phyloP scores from a whole-genome alignment of 1,140 invertebrate species.

The Hermetia illucens region DNA sequence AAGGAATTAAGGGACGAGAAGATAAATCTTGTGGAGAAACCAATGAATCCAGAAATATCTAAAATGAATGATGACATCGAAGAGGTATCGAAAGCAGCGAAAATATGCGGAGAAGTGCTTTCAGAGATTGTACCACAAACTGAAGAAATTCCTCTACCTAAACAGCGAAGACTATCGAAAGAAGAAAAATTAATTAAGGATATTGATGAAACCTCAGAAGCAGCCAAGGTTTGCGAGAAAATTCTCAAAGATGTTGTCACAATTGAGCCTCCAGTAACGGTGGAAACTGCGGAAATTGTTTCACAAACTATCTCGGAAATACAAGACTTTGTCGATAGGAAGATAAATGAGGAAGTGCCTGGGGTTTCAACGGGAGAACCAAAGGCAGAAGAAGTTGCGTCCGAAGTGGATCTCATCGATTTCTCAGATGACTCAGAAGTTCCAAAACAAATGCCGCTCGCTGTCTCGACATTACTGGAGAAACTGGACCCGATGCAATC shows the following conservation, averaged over 20 bases:
- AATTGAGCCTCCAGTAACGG: conserved; percentile 17
- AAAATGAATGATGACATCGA: conserved; percentile 26
- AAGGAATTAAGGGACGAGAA: conserved; percentile 26
- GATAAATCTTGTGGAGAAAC: conserved; percentile 4
- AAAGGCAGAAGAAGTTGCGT: background rate
- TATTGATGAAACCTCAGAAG: conserved; percentile 26
- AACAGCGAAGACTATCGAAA: conserved; percentile 15
- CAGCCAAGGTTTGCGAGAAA: conserved; percentile 27
- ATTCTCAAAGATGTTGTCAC: conserved; percentile 27
- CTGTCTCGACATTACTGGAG: conserved; percentile 22
- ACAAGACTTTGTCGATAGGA: conserved; percentile 15
- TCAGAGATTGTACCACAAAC: conserved; percentile 25
- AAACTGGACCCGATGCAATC: conserved; percentile 29
- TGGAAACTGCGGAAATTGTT: background rate
- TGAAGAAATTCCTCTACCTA: conserved; percentile 2
- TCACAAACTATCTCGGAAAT: background rate
- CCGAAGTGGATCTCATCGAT: conserved; percentile 8
- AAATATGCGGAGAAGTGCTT: conserved; percentile 32
- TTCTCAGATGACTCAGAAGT: no score
- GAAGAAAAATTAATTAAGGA: conserved; percentile 21
- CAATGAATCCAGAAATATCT: conserved; percentile 21
- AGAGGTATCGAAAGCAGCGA: conserved; percentile 30
- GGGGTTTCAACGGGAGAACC: conserved; percentile 9
- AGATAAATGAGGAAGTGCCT: conserved; percentile 20
- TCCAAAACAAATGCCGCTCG: no score